phyloP scores from a whole-genome alignment of 2,888 invertebrate genomes.

The Hedya salicella region DNA sequence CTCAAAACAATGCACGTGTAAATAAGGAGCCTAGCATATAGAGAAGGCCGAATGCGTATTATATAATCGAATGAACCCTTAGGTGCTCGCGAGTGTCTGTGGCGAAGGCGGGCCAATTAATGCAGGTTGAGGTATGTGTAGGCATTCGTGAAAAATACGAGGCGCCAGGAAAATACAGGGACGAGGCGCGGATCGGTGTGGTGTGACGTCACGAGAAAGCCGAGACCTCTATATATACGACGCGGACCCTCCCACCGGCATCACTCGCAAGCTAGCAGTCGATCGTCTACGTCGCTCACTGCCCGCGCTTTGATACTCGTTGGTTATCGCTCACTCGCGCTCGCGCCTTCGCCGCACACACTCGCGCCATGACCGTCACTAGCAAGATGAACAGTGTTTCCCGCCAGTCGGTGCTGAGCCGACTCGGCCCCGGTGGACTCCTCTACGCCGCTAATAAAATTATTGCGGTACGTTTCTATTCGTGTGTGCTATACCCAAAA shows the following conservation, averaged over 20 bases:
- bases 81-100: constrained; percentile 48
- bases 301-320: constrained; percentile 56
- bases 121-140: constrained; percentile 54
- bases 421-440: constrained; percentile 79
- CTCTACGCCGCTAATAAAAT: constrained; percentile 82
- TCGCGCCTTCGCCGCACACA: constrained; percentile 62
- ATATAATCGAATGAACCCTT: constrained; percentile 10
- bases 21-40: constrained; percentile 1
- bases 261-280: constrained; percentile 72
- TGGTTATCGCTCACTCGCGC: constrained; percentile 67
- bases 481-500: constrained; percentile 54
- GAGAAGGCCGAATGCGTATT: background rate
- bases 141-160: constrained; percentile 63
- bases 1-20: background rate
- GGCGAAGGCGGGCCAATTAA: constrained; percentile 57
- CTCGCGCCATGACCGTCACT: constrained; percentile 79
- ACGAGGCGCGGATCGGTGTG: constrained; percentile 59
- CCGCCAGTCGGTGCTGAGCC: constrained; percentile 78
- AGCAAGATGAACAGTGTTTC: constrained; percentile 84
- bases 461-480: constrained; percentile 79
- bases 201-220: constrained; percentile 75
- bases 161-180: constrained; percentile 68
- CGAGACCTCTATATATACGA: constrained; percentile 80
- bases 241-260: constrained; percentile 73
- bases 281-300: constrained; percentile 67